Conservation (phyloP, 2,797 vertebrate species). For the Anguilla pacifica region DNA sequence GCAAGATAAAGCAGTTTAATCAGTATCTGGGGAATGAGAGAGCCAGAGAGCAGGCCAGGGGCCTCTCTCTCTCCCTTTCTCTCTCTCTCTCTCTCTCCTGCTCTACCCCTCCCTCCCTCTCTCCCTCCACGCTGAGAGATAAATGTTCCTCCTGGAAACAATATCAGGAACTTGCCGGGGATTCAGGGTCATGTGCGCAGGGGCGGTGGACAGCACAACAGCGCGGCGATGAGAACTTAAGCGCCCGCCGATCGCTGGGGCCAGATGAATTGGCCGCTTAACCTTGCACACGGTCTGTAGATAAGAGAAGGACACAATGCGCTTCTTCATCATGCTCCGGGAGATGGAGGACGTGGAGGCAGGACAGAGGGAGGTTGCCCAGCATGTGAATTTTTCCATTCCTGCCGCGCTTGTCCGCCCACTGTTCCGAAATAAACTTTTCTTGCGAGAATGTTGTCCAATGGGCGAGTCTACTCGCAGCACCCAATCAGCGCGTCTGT, state of each 20-base stretch:
- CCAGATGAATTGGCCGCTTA: slow-evolving; percentile 36
- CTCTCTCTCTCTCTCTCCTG: neutral
- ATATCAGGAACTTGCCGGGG: slow-evolving; percentile 34
- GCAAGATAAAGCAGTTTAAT: slow-evolving; percentile 57
- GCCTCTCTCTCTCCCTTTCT: slow-evolving; percentile 26
- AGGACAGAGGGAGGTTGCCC: slow-evolving; percentile 19
- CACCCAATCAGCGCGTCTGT: neutral
- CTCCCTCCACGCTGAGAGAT: slow-evolving; percentile 35
- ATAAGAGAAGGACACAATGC: slow-evolving; percentile 30
- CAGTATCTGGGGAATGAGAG: slow-evolving; percentile 39
- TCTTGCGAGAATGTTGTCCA: neutral
- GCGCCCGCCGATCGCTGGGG: neutral
- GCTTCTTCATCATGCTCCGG: slow-evolving; percentile 2
- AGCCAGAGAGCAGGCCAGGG: slow-evolving; percentile 21
- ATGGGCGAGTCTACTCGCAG: too few relatives aligned
- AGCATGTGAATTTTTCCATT: slow-evolving; percentile 33
- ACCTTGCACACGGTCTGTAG: slow-evolving; percentile 30
- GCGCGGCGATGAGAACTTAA: slow-evolving; percentile 11
- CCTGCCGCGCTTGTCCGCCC: slow-evolving; percentile 33
- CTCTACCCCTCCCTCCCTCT: neutral
- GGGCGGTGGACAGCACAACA: slow-evolving; percentile 21
- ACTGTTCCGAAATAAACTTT: slow-evolving; percentile 10
- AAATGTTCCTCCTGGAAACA: slow-evolving; percentile 46
- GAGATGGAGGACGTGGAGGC: slow-evolving; percentile 12
- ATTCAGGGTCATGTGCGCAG: slow-evolving; percentile 25